Evolutionary conservation across 2,888 invertebrate species (phyloP).

Genomic region (Cordilura impudica): DNA sequence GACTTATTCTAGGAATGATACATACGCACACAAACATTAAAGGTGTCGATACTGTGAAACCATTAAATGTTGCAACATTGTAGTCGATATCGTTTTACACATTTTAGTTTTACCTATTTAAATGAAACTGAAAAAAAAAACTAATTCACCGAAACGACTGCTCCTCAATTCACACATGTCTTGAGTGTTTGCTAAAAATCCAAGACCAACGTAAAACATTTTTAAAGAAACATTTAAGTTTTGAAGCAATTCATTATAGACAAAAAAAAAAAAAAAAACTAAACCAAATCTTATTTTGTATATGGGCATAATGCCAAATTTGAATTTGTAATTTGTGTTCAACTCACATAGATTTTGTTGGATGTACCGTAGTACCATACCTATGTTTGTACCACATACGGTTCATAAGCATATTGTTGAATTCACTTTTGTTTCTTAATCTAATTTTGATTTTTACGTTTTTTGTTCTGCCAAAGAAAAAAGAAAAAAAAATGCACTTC

Average conservation of each 20-base stretch:
- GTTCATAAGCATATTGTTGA: not conserved
- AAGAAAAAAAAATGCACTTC: conserved; percentile 2
- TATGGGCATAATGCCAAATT: conserved; percentile 52
- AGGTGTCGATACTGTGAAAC: conserved; percentile 54
- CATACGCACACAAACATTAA: conserved; percentile 31
- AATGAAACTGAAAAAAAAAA: not conserved
- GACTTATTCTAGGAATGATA: conserved; percentile 20
- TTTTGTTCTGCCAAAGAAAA: conserved; percentile 1
- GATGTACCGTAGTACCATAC: not conserved
- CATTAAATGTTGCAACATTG: conserved; percentile 55
- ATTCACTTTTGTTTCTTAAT: not conserved
- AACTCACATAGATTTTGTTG: conserved; percentile 22
- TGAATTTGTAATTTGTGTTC: conserved; percentile 45
- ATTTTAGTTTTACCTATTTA: conserved; percentile 20
- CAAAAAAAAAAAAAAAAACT: not conserved
- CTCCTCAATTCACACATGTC: conserved; percentile 3
- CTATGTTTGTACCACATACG: not conserved
- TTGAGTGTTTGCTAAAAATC: conserved; percentile 32
- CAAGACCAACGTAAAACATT: not conserved
- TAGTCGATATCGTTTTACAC: conserved; percentile 46
- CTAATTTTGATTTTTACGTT: not conserved
- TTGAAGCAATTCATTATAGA: conserved; percentile 38
- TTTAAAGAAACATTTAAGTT: conserved; percentile 33
- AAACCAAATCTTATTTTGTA: conserved; percentile 27
- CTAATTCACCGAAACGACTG: not conserved